A percentile compares a stretch with the other conserved stretches of the same genome.
phyloP scores from a whole-genome alignment of 2,888 invertebrate genomes.

The Trissolcus japonicus region DNA sequence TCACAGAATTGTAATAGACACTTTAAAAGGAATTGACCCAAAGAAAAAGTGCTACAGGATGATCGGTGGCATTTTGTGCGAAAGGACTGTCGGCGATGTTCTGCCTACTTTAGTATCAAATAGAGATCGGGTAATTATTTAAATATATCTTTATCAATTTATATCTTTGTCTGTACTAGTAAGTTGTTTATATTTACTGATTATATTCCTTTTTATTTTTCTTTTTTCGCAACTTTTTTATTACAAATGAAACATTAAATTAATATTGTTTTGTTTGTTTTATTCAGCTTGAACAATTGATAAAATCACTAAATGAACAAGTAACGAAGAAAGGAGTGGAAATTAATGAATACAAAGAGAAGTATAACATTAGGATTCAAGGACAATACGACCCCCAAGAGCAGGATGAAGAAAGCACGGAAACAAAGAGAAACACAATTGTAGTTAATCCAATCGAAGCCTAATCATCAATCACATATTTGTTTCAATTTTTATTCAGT shows the following conservation, averaged over 20 bases:
- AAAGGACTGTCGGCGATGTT: conserved; percentile 93
- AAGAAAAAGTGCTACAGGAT: conserved; percentile 93
- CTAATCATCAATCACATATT: conserved; percentile 49
- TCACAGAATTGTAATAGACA: conserved; percentile 93
- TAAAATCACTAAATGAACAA: conserved; percentile 87
- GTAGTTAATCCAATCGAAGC: conserved; percentile 69
- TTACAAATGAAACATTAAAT: no score
- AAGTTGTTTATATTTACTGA: background rate
- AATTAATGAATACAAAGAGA: conserved; percentile 94
- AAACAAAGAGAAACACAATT: conserved; percentile 69
- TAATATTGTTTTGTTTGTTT: background rate
- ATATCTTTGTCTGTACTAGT: no score
- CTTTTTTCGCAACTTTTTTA: background rate
- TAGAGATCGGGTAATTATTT: conserved; percentile 80
- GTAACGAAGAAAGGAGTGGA: conserved; percentile 91
- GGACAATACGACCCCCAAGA: conserved; percentile 80
- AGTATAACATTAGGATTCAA: conserved; percentile 90
- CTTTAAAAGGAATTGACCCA: conserved; percentile 89
- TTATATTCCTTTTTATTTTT: background rate
- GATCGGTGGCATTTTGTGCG: conserved; percentile 95
- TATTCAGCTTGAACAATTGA: conserved; percentile 84
- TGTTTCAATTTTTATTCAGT: no score
- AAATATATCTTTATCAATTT: conserved; percentile 7
- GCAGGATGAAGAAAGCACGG: conserved; percentile 68
- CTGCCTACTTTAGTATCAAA: conserved; percentile 89